Base-by-base conservation (phyloP, 2,888 invertebrate species). In the Melikaiella ostensackeni region DNA sequence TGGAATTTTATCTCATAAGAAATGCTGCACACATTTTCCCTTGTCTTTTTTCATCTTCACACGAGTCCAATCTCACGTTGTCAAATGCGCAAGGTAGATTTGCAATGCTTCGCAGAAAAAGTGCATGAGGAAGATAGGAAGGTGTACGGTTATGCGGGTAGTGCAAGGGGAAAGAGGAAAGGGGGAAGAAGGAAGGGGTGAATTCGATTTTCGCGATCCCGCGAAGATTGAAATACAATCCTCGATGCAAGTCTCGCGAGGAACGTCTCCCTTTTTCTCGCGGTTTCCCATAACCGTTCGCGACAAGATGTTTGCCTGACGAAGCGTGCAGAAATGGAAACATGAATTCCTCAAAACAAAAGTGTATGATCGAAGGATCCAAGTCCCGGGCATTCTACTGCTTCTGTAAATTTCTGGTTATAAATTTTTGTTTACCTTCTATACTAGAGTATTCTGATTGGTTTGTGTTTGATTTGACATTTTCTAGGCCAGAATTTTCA, bases 141-240 rank as follows among this genome's bases (percentile, higher is more conserved):
- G 7, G 21, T 55, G 50, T 55, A 21, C 19, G 9, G n/a, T 7
- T 7, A 57, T 50, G 27, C 16, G 30, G 13, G 33, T 27, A 46
- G 16, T 5, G 42, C 5, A 7, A 33, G 33, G 33, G 33, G 33
- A 3, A 3, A 30, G 30, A 16, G 42, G 16, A 16, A n/a, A 38
- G 13, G 1, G 42, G 42, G 16, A 16, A 42, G 16, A 0, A 30
- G 50, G 62, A 38, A 59, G 77, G 66, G 50, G 70, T 77, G 82
- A 84, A 86, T 86, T 86, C 85, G 82, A 86, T 87, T 87, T 83
- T 80, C 83, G 78, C 78, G 83, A 84, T 84, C 83, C 82, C 80
- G 75, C 79, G 83, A 85, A 86, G 86, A 86, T 87, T 87, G 86
- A 86, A 87, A 85, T 81, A 80, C 83, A 84, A 84, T 86, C 85